Percentiles rank a stretch among this genome's conserved stretches.
Evolutionary conservation across 2,888 invertebrate species (phyloP).

Genomic region (Cataglyphis altisquamis): DNA sequence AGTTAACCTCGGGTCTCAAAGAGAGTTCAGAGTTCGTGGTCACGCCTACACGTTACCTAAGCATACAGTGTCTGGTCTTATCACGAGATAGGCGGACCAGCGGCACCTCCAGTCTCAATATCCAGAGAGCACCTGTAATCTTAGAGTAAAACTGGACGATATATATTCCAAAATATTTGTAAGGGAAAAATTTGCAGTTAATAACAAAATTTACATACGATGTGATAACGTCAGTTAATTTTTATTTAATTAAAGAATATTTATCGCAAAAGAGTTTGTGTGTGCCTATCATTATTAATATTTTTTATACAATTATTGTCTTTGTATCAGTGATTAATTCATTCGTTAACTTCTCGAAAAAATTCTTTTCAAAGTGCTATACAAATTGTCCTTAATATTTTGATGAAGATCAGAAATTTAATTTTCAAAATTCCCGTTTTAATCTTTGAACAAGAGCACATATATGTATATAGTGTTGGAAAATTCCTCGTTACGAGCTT

Average conservation of each 20-base stretch:
- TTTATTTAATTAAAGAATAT: not conserved
- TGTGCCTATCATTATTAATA: not conserved
- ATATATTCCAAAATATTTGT: not conserved
- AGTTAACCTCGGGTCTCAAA: conserved; percentile 46
- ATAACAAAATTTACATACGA: not conserved
- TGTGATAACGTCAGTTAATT: not conserved
- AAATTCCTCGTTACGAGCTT: not conserved
- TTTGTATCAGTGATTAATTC: not conserved
- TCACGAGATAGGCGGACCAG: conserved; percentile 6
- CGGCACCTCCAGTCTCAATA: not conserved
- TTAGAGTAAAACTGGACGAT: not conserved
- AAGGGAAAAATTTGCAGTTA: not conserved
- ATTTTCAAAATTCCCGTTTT: not conserved
- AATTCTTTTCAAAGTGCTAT: not conserved
- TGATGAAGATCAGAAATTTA: not conserved
- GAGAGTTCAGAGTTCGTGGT: conserved; percentile 56
- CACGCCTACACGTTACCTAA: conserved; percentile 35
- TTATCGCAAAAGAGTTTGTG: not conserved
- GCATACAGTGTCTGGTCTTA: conserved; percentile 27
- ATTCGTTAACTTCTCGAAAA: not conserved
- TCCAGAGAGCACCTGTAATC: not conserved
- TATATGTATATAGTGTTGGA: not conserved
- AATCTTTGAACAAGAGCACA: not conserved
- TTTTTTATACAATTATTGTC: not conserved
- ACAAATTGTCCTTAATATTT: not conserved